These are phyloP conservation scores for Corydoras maculifer DNA, from an alignment of 2,113 vertebrate genomes.

Conservation along the genomic window DNA sequence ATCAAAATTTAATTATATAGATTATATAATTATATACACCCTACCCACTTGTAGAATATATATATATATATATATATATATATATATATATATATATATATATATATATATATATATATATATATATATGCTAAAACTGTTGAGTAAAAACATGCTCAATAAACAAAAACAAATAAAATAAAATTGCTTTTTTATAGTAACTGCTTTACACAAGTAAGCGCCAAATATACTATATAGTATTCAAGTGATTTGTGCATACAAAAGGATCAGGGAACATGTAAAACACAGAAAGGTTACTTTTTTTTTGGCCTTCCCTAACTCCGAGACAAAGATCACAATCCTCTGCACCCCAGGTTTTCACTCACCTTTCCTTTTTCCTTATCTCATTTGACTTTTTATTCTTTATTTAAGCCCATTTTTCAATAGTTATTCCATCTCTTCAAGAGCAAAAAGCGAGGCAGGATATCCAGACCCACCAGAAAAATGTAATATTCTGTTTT, in stretches of 20 bases:
- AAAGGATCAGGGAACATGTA: too few species aligned
- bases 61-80: too few species aligned
- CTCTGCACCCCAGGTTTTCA: background rate
- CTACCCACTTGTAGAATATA: too few species aligned
- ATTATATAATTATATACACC: too few species aligned
- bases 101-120: too few species aligned
- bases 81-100: too few species aligned
- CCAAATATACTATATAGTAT: too few species aligned
- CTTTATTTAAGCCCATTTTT: slow-evolving; percentile 60
- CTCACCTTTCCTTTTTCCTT: background rate
- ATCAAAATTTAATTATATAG: too few species aligned
- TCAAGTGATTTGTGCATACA: too few species aligned
- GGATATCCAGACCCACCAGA: slow-evolving; percentile 48
- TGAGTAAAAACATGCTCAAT: background rate
- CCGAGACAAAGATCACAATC: background rate
- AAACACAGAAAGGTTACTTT: too few species aligned
- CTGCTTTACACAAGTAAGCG: background rate
- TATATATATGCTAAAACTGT: background rate
- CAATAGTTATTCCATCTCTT: slow-evolving; percentile 53
- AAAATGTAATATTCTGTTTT: slow-evolving; percentile 76
- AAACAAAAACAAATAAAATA: background rate
- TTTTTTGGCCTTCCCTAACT: background rate
- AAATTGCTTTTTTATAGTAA: background rate
- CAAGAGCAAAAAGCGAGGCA: slow-evolving; percentile 55
- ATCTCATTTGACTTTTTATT: slow-evolving; percentile 47